Evolutionary conservation across 2,888 invertebrate species (phyloP), one percentile per base, ranked within the genome.

Genomic region (Gonocerus acuteangulatus): DNA sequence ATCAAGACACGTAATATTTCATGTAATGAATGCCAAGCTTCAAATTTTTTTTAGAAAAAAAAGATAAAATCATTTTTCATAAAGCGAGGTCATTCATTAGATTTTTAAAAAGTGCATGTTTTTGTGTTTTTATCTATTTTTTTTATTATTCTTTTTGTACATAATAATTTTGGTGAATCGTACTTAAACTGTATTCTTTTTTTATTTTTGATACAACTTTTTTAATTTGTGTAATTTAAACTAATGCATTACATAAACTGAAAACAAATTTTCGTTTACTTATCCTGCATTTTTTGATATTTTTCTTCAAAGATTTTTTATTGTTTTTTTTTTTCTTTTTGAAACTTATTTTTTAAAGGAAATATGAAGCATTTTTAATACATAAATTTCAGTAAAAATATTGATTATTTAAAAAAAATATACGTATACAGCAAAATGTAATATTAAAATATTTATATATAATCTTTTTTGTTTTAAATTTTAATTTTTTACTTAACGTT

Each of bases 401-500:
- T 42, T 7, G n/a, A n/a, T n/a, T n/a, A n/a, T n/a, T n/a, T n/a
- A n/a, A n/a, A n/a, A n/a, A n/a, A n/a, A n/a, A n/a, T n/a, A n/a
- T n/a, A n/a, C n/a, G n/a, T n/a, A n/a, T n/a, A n/a, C n/a, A n/a
- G n/a, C n/a, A n/a, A n/a, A n/a, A n/a, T n/a, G n/a, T n/a, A n/a
- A n/a, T n/a, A n/a, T n/a, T n/a, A n/a, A n/a, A n/a, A n/a, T n/a
- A n/a, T n/a, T n/a, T n/a, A n/a, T n/a, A n/a, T n/a, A n/a, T n/a
- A n/a, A n/a, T n/a, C n/a, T n/a, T n/a, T n/a, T n/a, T n/a, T n/a
- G n/a, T n/a, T n/a, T 42, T 42, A 42, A 42, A 45, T 45, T 32
- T 57, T 13, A 44, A 57, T 23, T 15, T 15, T 51, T 67, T 66
- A 66, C 70, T 68, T 67, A 69, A 56, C 36, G 39, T 66, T 68